Conservation (phyloP, 2,113 vertebrate species). For the Anguilla rostrata region DNA sequence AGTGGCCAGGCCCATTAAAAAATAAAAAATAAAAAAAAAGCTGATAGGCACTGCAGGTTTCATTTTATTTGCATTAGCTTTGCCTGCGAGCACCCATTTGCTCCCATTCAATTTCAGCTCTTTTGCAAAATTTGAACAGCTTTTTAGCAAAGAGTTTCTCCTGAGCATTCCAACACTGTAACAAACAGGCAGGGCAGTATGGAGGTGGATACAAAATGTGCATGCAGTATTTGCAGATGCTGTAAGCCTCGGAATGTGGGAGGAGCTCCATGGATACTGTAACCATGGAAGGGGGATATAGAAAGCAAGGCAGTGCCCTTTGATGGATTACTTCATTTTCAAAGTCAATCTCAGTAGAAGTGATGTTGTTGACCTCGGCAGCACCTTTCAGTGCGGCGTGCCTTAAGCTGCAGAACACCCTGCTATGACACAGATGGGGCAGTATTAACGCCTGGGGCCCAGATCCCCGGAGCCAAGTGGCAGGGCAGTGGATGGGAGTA, state of each 20-base stretch:
- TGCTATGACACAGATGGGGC: not conserved
- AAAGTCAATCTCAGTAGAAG: not conserved
- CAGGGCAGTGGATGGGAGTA: not conserved
- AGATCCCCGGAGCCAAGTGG: not conserved
- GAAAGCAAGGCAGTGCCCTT: not conserved
- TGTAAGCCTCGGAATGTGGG: not conserved
- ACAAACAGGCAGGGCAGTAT: no score
- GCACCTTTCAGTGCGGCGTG: not conserved
- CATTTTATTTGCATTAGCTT: no score
- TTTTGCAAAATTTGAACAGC: no score
- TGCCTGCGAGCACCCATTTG: no score
- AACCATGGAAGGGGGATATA: not conserved
- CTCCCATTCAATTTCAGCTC: no score
- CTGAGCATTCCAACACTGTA: no score
- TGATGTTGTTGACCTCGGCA: not conserved
- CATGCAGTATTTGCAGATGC: not conserved
- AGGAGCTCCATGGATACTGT: not conserved
- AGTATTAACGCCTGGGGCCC: slow-evolving; percentile 1
- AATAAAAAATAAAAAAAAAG: no score
- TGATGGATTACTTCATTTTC: slow-evolving; percentile 7
- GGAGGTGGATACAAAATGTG: no score
- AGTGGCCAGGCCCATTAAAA: no score
- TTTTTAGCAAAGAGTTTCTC: no score
- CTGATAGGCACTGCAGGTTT: no score
- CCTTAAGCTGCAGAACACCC: not conserved